Base-by-base conservation (phyloP, 2,797 vertebrate genomes). In the Decapterus maruadsi region DNA sequence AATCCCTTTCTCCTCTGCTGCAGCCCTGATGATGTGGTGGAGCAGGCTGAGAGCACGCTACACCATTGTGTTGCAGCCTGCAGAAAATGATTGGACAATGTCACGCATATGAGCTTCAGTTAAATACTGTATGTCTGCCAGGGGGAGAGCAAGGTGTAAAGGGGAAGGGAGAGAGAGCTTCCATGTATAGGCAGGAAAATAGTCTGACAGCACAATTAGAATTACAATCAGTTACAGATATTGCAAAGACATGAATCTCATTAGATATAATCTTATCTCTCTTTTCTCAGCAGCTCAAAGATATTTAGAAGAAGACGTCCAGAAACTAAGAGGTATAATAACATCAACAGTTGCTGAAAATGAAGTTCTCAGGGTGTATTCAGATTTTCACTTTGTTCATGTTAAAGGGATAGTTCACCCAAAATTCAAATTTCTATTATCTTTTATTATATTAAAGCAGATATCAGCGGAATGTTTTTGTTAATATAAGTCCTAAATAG, bases 161-260 rank as follows among this genome's bases (percentile, higher is more conserved):
- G 12, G 7, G 7, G 11, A 17, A 43, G 6, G 8, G 22, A 56
- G 38, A 26, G 54, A 57, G 42, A 13, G 57, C 61, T 38, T 64
- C 43, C 4, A 36, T 43, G 40, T 20, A 36, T 16, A 46, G 2
- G 31, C 68, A 75, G 77, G 42, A 50, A 40, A 26, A 31, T 46
- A 26, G 80, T 73, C 58, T 72, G 14, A 67, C 67, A 75, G n/a
- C 20, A 11, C 38, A 76, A 58, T 56, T 26, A 51, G 20, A 69
- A 26, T 22, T 48, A 40, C 20, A 29, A 72, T 78, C 57, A 59
- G 65, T 70, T 50, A 38, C 14, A 53, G 46, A 34, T 60, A 54
- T 38, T 57, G 36, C 50, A 59, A 46, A 45, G 40, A 72, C 19
- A 69, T 14, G 36, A 56, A 73, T 66, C 65, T 51, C 40, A 78